Conservation (phyloP, 2,888 invertebrate species). For the Rhamnusium bicolor region DNA sequence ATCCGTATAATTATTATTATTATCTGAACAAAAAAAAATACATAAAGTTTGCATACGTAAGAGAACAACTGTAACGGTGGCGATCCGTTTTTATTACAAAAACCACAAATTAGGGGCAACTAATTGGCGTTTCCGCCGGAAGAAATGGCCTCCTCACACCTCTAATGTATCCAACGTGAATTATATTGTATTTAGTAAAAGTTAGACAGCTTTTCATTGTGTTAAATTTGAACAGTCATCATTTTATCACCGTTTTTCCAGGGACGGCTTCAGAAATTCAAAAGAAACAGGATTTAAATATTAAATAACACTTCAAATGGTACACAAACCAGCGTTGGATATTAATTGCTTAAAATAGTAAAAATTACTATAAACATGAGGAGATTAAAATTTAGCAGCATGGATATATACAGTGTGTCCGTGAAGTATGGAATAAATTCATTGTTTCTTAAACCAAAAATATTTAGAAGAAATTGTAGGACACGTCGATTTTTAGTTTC, state of each 20-base stretch:
- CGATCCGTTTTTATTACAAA: conserved; percentile 54
- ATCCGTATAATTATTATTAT: conserved; percentile 5
- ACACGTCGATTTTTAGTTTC: too few species aligned
- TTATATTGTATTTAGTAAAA: conserved; percentile 65
- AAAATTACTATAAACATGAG: too few species aligned
- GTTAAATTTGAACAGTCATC: conserved; percentile 61
- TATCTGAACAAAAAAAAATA: conserved; percentile 13
- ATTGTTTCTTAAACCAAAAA: too few species aligned
- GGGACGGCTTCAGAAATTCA: background rate
- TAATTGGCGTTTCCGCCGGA: conserved; percentile 61
- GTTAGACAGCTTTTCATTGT: conserved; percentile 62
- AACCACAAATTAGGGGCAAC: conserved; percentile 62
- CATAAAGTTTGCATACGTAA: conserved; percentile 23
- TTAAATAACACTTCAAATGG: too few species aligned
- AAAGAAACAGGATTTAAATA: background rate
- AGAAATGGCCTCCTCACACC: conserved; percentile 58
- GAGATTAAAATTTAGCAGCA: too few species aligned
- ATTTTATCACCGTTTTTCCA: conserved; percentile 26
- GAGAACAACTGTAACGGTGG: conserved; percentile 54
- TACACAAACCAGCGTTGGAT: too few species aligned
- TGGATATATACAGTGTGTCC: too few species aligned
- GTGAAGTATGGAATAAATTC: too few species aligned
- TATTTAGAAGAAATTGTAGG: too few species aligned
- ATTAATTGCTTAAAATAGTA: too few species aligned
- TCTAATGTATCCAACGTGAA: conserved; percentile 58